Base-by-base conservation (phyloP, 2,797 vertebrate species). In the Cheirogaleus major region DNA sequence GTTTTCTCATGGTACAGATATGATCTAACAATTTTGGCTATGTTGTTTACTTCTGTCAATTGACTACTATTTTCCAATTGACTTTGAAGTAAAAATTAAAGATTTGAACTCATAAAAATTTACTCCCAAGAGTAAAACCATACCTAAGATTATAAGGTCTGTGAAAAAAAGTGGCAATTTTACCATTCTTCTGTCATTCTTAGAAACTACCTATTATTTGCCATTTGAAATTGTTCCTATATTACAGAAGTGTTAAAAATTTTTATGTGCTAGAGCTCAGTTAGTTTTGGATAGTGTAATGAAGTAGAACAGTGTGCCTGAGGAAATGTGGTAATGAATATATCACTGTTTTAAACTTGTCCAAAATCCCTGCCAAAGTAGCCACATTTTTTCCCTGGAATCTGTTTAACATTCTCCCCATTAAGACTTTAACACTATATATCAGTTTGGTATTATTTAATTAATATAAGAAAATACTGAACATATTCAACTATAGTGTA, bases 81-180 rank as follows among this genome's bases (percentile, higher is more conserved):
- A 65, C 17, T 95, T 93, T 96, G 30, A 86, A 81, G 89, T 95
- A 85, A 89, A 97, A 96, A 89, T 72, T 61, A 94, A 59, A 88
- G 45, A 86, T 92, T 45, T 79, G 22, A 93, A 81, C 35, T 95
- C 43, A 65, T 93, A 85, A 79, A 97, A 57, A 57, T 43, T 72
- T 69, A 41, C 6, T 80, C 57, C 48, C 52, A n/a, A 88, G 6
- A 1, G 12, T 89, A 94, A 96, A 93, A 57, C 22, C 25, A 78
- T 10, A 87, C 14, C 59, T 85, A 79, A 84, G 7, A 78, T 88
- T 87, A 63, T 48, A 78, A 70, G 43, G 15, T 45, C 83, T 89
- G 96, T 81, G 38, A 72, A 89, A 45, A 45, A 95, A 84, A 69
- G 50, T 79, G 45, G 73, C 57, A 65, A 30, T 52, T 96, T 88